Evolutionary conservation across 2,888 invertebrate species (phyloP).

Genomic region (Drepana falcataria): DNA sequence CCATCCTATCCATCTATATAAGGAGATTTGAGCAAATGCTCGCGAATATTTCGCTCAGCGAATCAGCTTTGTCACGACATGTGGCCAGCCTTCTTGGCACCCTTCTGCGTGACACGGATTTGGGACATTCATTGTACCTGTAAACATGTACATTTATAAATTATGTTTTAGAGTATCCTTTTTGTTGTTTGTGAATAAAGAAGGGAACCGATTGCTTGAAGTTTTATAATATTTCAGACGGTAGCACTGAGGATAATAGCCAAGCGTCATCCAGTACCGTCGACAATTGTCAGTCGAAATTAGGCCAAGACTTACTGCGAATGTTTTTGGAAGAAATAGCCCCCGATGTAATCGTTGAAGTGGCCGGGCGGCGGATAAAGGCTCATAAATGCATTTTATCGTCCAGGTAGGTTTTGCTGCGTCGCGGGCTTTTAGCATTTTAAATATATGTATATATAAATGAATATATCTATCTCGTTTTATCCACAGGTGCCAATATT

Average conservation of each 20-base stretch:
- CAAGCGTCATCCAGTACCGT: constrained; percentile 57
- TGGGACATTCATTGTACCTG: no score
- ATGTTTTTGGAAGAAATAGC: constrained; percentile 96
- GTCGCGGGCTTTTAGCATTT: no score
- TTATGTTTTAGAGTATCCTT: no score
- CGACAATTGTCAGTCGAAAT: constrained; percentile 73
- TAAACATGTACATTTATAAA: no score
- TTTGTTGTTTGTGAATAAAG: no score
- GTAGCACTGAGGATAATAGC: constrained; percentile 57
- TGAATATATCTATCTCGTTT: constrained; percentile 6
- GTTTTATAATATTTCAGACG: constrained; percentile 35
- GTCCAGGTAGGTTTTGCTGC: constrained; percentile 69
- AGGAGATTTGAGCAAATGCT: no score
- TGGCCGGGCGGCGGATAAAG: constrained; percentile 88
- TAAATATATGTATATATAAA: background rate
- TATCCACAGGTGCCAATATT: constrained; percentile 88
- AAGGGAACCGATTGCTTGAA: no score
- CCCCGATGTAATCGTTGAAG: constrained; percentile 91
- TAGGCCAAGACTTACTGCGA: constrained; percentile 91
- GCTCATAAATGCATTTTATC: constrained; percentile 96
- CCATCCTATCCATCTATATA: no score
- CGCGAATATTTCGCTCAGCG: no score
- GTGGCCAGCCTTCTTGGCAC: no score
- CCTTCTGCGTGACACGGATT: no score
- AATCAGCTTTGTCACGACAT: no score